Base-by-base conservation (phyloP, 2,888 invertebrate species). In the Chesias legatella region DNA sequence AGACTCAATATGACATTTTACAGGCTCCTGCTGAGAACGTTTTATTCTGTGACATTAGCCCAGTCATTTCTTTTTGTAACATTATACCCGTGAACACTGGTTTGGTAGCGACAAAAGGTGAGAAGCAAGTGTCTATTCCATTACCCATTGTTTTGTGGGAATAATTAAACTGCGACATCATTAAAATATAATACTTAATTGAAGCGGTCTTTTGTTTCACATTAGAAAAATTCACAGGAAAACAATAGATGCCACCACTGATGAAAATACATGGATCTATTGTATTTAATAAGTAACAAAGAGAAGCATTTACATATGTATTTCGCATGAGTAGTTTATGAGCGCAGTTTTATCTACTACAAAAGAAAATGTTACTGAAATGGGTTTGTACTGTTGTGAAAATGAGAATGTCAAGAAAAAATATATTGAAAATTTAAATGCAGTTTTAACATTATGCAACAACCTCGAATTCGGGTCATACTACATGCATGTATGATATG, bases 101-200 rank as follows among this genome's bases (percentile, higher is more conserved):
- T 31, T 26, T 10, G 44, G 30, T 42, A 28, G 40, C 26, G 41
- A 52, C 48, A 49, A 56, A 55, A 46, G 30, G 43, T 38, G 43
- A 40, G 52, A 43, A 40, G 9, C 22, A 31, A 10, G 47, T 53
- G 48, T 56, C 56, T 43, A 49, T 46, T 56, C 27, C 13, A 17
- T 17, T 17, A 17, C 20, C 26, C 44, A 53, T 67, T 62, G 60
- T 65, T 51, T 51, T 46, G 55, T 69, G 69, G 58, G 67, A 71
- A 63, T 46, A 13, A 30, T 42, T 21, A 37, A 49, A n/a, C n/a
- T 44, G 36, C 21, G 37, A 35, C 44, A 40, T 59, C 46, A 60
- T 59, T 59, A 49, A 48, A 58, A 49, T 54, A 41, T 38, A 26
- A 22, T 10, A 40, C 31, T 22, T 38, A 13, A 6, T 22, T n/a